These are phyloP conservation scores for Cydia amplana DNA, from an alignment of 1,140 invertebrate genomes.

Conservation along the genomic window DNA sequence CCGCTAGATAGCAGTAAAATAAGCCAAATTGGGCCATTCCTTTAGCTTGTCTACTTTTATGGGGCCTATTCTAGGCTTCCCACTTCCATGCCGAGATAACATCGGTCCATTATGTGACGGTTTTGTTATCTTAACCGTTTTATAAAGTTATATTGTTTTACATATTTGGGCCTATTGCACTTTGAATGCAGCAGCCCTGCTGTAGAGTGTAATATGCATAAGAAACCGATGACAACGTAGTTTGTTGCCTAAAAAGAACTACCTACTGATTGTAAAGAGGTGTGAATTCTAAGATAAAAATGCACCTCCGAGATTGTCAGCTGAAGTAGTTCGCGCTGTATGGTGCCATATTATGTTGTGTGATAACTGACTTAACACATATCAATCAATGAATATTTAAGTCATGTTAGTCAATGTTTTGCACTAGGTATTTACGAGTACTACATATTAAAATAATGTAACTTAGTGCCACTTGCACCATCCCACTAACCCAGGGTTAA, in stretches of 20 bases:
- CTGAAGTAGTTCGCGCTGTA: background rate
- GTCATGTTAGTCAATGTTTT: no score
- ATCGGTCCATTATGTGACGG: conserved; percentile 50
- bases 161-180: background rate
- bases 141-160: conserved; percentile 15
- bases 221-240: background rate
- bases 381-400: no score
- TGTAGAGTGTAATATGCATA: no score
- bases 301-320: background rate
- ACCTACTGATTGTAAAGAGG: no score
- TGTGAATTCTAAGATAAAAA: background rate
- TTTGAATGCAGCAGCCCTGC: background rate
- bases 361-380: no score
- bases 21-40: conserved; percentile 64
- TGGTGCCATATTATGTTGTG: no score
- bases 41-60: conserved; percentile 58
- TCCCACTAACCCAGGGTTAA: no score
- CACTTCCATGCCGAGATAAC: conserved; percentile 50
- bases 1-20: conserved; percentile 66
- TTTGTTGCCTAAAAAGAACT: no score
- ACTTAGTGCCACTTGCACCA: no score
- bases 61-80: conserved; percentile 50
- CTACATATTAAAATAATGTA: no score
- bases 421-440: no score
- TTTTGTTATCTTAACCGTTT: conserved; percentile 14